Base-by-base conservation (phyloP, 1,140 invertebrate genomes). In the Orchestia grillus region DNA sequence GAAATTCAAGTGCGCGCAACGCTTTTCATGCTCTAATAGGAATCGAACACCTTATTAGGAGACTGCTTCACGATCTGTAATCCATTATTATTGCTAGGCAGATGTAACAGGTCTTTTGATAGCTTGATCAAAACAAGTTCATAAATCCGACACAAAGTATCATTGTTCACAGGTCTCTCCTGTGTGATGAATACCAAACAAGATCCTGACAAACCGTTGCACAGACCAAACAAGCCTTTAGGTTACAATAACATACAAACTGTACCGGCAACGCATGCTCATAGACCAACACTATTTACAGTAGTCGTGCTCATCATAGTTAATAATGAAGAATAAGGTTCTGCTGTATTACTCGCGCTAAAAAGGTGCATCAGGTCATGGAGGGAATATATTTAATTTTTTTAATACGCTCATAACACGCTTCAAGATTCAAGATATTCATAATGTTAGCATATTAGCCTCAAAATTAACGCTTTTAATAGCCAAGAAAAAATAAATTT, bases 131-230 rank as follows among this genome's bases (percentile, higher is more conserved):
- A 77, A 77, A 77, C 62, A 77, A 77, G 62, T 77, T 36, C 62
- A 77, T 77, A 28, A 77, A 36, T 77, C 62, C 62, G 28, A 36
- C 62, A 77, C 62, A 77, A 77, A 77, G 62, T 77, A 77, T 77
- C 15, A 28, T 77, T 77, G 62, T 77, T 15, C 62, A 77, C 62
- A 77, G 62, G 62, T 77, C 88, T 90, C n/a, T 90, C 42, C 41
- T 42, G 15, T 4, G 43, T 90, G 88, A 90, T 90, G 88, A 44
- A 90, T 44, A 44, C n/a, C 88, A 90, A 90, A 90, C 88, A 90
- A 90, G 88, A 90, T 90, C 88, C 88, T 90, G 88, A 90, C 88
- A 90, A 90, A 90, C 88, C 88, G 88, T 90, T 42, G 88, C 88
- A 90, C 88, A 42, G 88, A 90, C 43, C 88, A 90, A 90, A 90